phyloP scores from a whole-genome alignment of 2,888 invertebrate genomes.

The Leuctra nigra region DNA sequence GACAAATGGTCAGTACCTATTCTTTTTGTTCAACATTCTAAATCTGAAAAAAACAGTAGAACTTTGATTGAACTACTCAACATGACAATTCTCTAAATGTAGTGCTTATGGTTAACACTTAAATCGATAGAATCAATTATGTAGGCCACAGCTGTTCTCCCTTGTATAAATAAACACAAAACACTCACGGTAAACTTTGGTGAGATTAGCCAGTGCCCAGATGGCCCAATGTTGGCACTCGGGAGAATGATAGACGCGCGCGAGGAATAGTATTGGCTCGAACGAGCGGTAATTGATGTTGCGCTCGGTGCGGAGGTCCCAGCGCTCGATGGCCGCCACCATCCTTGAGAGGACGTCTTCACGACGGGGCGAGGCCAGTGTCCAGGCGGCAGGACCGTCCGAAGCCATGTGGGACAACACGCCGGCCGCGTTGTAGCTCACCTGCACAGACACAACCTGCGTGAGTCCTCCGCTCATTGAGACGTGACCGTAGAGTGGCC shows the following conservation, averaged over 20 bases:
- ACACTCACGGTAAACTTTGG: constrained; percentile 81
- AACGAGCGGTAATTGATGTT: constrained; percentile 97
- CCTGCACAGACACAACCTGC: constrained; percentile 42
- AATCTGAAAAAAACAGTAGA: too few relatives aligned
- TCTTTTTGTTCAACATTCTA: too few relatives aligned
- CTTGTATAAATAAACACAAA: too few relatives aligned
- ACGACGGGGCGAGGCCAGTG: constrained; percentile 61
- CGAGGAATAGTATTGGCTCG: constrained; percentile 83
- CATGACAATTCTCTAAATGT: too few relatives aligned
- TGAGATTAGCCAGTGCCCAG: constrained; percentile 96
- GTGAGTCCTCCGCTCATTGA: too few relatives aligned
- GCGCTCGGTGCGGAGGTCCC: constrained; percentile 80
- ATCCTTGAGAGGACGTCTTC: constrained; percentile 66
- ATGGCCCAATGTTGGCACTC: constrained; percentile 95
- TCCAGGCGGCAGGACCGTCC: constrained; percentile 83
- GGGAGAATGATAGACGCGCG: constrained; percentile 77
- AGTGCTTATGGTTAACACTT: too few relatives aligned
- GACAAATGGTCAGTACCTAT: too few relatives aligned
- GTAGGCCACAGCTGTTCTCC: too few relatives aligned
- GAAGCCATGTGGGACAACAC: constrained; percentile 93
- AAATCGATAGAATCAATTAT: too few relatives aligned
- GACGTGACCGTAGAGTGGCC: too few relatives aligned
- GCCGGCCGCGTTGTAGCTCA: constrained; percentile 93
- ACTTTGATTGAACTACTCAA: too few relatives aligned
- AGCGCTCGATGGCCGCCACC: constrained; percentile 75